A percentile compares a stretch with the other conserved stretches of the same genome.
phyloP scores from a whole-genome alignment of 2,888 invertebrate genomes.

The Rutpela maculata region DNA sequence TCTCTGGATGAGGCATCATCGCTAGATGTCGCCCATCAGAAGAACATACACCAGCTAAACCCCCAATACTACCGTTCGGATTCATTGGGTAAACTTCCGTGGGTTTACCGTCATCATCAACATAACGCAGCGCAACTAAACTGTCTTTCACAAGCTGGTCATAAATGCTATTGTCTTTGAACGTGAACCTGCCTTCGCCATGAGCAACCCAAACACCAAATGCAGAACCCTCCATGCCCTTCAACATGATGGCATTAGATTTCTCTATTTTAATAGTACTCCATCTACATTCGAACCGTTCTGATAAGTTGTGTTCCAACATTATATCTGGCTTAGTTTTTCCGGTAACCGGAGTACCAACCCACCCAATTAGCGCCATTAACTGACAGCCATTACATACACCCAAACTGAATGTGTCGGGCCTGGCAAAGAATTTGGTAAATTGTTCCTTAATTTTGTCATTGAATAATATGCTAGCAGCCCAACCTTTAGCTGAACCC shows the following conservation, averaged over 20 bases:
- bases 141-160: constrained; percentile 75
- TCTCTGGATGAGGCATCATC: constrained; percentile 99
- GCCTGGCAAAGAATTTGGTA: constrained; percentile 81
- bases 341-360: constrained; percentile 76
- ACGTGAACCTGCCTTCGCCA: constrained; percentile 91
- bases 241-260: constrained; percentile 88
- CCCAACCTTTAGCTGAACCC: constrained; percentile 99
- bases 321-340: constrained; percentile 78
- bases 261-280: constrained; percentile 77
- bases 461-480: constrained; percentile 91
- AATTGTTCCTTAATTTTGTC: constrained; percentile 86
- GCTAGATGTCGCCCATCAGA: constrained; percentile 94
- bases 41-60: constrained; percentile 91
- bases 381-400: constrained; percentile 99
- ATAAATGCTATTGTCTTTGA: constrained; percentile 75
- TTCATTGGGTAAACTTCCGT: constrained; percentile 94
- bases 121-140: constrained; percentile 88
- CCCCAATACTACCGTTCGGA: constrained; percentile 92
- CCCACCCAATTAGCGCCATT: constrained; percentile 95
- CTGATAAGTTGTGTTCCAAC: constrained; percentile 91
- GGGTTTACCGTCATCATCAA: constrained; percentile 85
- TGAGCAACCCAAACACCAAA: constrained; percentile 79
- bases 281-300: constrained; percentile 87
- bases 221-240: constrained; percentile 82
- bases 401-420: constrained; percentile 95